Evolutionary conservation across 2,797 vertebrate species (phyloP), one percentile per base, ranked within the genome.

Genomic region (Antrozous pallidus): DNA sequence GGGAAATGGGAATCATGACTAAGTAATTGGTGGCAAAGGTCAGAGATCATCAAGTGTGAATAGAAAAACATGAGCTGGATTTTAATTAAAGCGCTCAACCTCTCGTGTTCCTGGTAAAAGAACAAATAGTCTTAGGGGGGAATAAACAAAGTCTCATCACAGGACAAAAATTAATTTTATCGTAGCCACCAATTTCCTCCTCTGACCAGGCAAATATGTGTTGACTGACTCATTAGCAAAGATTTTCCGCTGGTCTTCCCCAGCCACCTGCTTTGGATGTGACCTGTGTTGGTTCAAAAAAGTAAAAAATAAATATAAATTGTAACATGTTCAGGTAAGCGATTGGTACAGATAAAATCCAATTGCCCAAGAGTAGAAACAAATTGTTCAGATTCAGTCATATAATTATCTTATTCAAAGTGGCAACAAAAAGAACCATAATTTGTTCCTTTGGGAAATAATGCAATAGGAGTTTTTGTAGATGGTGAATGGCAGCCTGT

Each of bases 91-190:
- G 51, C 38, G 69, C 49, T 90, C 28, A 8, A 31, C 42, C n/a
- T 95, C 65, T 82, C 16, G 49, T 88, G 95, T 81, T 84, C 54
- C 65, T 80, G 67, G 56, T 51, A 94, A 94, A 51, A 63, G 61
- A 88, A 89, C 47, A 94, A 56, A 94, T 74, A 71, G 18, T 74
- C 51, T 90, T 90, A 88, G 47, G 5, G 58, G 58, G 6, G 42
- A 47, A 33, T n/a, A 65, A 65, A 69, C 13, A 45, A 82, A 78
- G 85, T 24, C 26, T 91, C 51, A 89, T 87, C 84, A 79, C 2
- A 54, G 56, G 85, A 79, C 69, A 95, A 96, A 95, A 54, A 42
- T 95, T 85, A 65, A 56, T 89, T 95, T 91, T 86, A 88, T 45
- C 65, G 75, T 84, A 61, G 31, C 73, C 67, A 54, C 80, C 51